Percentiles rank a stretch among this genome's conserved stretches.
Conservation (phyloP, 2,888 invertebrate genomes). For the Clusia tigrina region DNA sequence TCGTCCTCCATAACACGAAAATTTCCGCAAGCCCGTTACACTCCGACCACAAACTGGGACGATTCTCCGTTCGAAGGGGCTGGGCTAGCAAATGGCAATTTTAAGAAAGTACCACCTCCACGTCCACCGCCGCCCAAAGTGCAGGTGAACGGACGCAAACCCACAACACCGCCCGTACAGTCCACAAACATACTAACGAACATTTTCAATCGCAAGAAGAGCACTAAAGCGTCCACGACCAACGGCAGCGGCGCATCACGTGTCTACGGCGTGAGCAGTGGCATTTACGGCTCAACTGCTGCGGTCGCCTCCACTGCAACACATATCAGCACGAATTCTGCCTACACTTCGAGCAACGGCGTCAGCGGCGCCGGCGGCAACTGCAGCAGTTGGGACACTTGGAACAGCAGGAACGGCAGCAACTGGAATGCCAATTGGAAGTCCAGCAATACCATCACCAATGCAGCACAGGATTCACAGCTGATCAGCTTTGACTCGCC, state of each 20-base stretch:
- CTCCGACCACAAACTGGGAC: conserved; percentile 62
- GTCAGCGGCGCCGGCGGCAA: conserved; percentile 5
- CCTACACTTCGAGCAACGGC: conserved; percentile 12
- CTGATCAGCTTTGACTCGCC: conserved; percentile 77
- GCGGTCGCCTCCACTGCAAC: background rate
- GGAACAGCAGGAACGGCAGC: conserved; percentile 43
- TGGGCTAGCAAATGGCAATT: conserved; percentile 32
- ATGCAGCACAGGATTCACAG: conserved; percentile 56
- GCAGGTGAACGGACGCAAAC: conserved; percentile 44
- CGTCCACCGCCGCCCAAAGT: conserved; percentile 63
- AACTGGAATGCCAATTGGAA: conserved; percentile 22
- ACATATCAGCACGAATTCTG: background rate
- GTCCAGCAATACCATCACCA: conserved; percentile 23
- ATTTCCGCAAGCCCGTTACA: conserved; percentile 60
- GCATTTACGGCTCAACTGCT: conserved; percentile 30
- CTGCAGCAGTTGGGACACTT: conserved; percentile 34
- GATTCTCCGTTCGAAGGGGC: conserved; percentile 53
- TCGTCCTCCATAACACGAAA: conserved; percentile 55
- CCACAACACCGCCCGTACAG: conserved; percentile 44
- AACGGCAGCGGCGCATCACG: conserved; percentile 48
- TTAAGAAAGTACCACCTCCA: conserved; percentile 61
- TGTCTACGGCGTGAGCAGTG: conserved; percentile 55
- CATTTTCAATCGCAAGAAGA: conserved; percentile 59
- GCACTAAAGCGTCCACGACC: conserved; percentile 40
- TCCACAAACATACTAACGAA: conserved; percentile 58